phyloP scores from a whole-genome alignment of 2,797 vertebrate species.

The Odontamblyopus rebecca region DNA sequence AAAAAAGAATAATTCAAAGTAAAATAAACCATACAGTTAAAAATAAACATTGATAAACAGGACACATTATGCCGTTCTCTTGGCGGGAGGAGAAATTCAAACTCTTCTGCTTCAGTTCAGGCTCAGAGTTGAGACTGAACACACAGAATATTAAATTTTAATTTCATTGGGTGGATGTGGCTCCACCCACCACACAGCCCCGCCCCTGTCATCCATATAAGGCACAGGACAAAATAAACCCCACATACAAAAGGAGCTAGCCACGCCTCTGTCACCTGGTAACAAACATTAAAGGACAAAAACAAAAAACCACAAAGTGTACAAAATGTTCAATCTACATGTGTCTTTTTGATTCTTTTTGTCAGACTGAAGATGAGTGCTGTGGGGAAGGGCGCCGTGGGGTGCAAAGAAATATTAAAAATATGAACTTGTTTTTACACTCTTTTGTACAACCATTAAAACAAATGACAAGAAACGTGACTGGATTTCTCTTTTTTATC shows the following conservation, averaged over 20 bases:
- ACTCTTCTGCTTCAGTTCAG: slow-evolving; percentile 64
- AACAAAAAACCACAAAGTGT: slow-evolving; percentile 87
- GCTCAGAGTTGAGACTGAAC: slow-evolving; percentile 36
- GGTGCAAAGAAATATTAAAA: slow-evolving; percentile 75
- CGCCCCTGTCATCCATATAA: slow-evolving; percentile 90
- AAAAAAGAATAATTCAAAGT: slow-evolving; percentile 43
- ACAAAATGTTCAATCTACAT: slow-evolving; percentile 89
- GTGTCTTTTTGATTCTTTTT: slow-evolving; percentile 67
- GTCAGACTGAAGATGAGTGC: slow-evolving; percentile 61
- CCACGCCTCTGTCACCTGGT: slow-evolving; percentile 81
- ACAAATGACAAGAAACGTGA: slow-evolving; percentile 85
- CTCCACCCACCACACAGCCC: slow-evolving; percentile 72
- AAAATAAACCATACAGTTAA: slow-evolving; percentile 70
- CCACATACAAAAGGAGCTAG: slow-evolving; percentile 81
- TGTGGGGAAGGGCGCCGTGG: slow-evolving; percentile 13
- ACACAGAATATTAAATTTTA: slow-evolving; percentile 68
- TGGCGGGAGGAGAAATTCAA: slow-evolving; percentile 78
- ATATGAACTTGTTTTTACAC: slow-evolving; percentile 79
- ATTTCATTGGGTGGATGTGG: slow-evolving; percentile 72
- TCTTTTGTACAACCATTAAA: slow-evolving; percentile 71
- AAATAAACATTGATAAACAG: slow-evolving; percentile 70
- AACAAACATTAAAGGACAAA: slow-evolving; percentile 81
- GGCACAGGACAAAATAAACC: slow-evolving; percentile 97
- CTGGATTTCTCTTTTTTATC: slow-evolving; percentile 81
- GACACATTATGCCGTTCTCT: slow-evolving; percentile 76